Conservation (phyloP, 2,113 vertebrate species). For the Carlito syrichta region DNA sequence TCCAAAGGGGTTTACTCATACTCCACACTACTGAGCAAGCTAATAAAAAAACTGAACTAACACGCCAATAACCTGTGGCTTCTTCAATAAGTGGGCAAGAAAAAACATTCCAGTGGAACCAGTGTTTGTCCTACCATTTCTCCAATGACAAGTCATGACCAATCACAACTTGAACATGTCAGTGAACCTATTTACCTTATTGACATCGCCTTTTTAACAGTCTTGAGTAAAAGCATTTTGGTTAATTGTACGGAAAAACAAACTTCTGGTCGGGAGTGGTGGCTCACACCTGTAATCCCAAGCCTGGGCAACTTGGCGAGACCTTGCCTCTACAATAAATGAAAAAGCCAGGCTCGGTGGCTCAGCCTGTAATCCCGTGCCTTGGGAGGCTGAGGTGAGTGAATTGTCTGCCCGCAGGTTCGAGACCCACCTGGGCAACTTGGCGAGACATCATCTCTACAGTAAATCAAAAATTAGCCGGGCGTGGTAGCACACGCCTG, state of each 20-base stretch:
- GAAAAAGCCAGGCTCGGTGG: too few species aligned
- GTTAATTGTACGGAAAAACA: neutral
- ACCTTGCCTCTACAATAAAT: too few species aligned
- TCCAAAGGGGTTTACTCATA: neutral
- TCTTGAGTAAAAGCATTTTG: neutral
- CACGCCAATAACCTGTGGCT: neutral
- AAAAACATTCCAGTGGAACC: neutral
- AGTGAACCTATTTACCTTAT: neutral
- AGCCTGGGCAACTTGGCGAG: too few species aligned
- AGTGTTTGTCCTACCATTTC: neutral
- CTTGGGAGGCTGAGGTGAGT: too few species aligned
- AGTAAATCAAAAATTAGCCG: too few species aligned
- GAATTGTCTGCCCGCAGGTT: too few species aligned
- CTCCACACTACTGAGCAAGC: neutral
- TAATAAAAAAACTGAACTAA: neutral
- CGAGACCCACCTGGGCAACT: too few species aligned
- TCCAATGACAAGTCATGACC: neutral
- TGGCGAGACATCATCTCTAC: too few species aligned
- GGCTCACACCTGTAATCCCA: too few species aligned
- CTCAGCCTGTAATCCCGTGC: too few species aligned
- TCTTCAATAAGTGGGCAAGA: neutral
- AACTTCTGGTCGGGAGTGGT: too few species aligned
- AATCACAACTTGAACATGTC: neutral
- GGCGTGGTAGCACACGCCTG: too few species aligned
- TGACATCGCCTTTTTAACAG: neutral